phyloP scores from a whole-genome alignment of 1,140 invertebrate genomes.

The Hylaeus anthracinus region DNA sequence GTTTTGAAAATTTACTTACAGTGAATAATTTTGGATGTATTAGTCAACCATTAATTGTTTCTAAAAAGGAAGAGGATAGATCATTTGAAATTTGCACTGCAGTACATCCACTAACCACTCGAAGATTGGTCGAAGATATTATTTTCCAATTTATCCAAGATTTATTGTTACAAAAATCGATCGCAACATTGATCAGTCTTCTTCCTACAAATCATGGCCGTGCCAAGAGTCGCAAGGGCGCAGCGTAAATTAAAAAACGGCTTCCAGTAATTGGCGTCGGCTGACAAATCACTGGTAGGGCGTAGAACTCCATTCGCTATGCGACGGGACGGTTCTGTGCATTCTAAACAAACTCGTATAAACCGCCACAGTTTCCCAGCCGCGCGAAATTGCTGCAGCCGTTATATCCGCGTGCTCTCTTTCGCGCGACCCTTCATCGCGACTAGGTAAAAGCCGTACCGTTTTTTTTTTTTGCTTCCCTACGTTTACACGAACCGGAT shows the following conservation, averaged over 20 bases:
- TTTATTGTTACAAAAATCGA: too few species aligned
- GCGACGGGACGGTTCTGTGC: conserved; percentile 13
- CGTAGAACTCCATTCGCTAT: conserved; percentile 35
- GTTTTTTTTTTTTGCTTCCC: not conserved
- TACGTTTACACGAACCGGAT: conserved; percentile 29
- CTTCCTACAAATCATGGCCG: not conserved
- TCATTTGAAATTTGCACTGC: too few species aligned
- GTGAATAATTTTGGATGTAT: not conserved
- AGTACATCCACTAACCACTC: too few species aligned
- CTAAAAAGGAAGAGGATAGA: too few species aligned
- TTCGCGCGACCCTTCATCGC: not conserved
- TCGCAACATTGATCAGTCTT: too few species aligned
- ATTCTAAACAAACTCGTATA: conserved; percentile 58
- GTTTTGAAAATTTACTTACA: conserved; percentile 28
- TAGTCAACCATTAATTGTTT: too few species aligned
- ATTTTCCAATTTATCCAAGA: too few species aligned
- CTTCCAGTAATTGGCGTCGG: conserved; percentile 34
- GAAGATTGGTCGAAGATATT: too few species aligned
- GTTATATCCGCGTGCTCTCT: not conserved
- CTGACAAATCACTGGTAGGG: conserved; percentile 42
- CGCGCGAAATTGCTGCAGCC: conserved; percentile 42
- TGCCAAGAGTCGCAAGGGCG: conserved; percentile 10
- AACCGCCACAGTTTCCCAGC: conserved; percentile 55
- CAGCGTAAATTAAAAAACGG: conserved; percentile 27
- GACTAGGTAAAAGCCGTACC: not conserved